phyloP scores from a whole-genome alignment of 2,113 vertebrate species.

The Siniperca knerii region DNA sequence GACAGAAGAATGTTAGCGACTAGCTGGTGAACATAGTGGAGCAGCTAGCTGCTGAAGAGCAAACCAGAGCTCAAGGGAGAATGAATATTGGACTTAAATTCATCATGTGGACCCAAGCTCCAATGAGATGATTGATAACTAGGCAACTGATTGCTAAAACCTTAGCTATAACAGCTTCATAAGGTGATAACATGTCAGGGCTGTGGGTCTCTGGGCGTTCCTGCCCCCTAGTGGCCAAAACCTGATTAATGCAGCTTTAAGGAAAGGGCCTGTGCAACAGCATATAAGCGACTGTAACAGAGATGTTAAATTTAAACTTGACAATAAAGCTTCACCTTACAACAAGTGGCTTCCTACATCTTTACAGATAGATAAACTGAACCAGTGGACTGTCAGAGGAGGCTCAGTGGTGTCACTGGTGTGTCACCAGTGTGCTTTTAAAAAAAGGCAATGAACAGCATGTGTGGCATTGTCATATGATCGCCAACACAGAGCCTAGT shows the following conservation, averaged over 20 bases:
- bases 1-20: neutral
- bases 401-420: conserved; percentile 17
- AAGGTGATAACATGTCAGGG: neutral
- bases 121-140: neutral
- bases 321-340: conserved; percentile 21
- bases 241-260: conserved; percentile 13
- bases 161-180: neutral
- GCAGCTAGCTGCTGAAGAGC: neutral
- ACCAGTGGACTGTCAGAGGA: conserved; percentile 23
- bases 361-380: conserved; percentile 16
- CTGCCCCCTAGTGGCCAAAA: conserved; percentile 13
- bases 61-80: neutral
- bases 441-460: conserved; percentile 36
- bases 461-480: neutral
- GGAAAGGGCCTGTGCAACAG: neutral
- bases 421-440: conserved; percentile 1
- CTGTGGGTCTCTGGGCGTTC: neutral
- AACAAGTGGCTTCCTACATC: neutral
- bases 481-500: neutral
- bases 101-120: neutral
- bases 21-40: neutral
- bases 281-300: neutral
- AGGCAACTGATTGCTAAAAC: neutral
- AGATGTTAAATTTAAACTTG: neutral
- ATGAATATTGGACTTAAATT: neutral